Evolutionary conservation across 2,797 vertebrate genomes (phyloP), one percentile per base, ranked within the genome.

Genomic region (Anguilla obscura): DNA sequence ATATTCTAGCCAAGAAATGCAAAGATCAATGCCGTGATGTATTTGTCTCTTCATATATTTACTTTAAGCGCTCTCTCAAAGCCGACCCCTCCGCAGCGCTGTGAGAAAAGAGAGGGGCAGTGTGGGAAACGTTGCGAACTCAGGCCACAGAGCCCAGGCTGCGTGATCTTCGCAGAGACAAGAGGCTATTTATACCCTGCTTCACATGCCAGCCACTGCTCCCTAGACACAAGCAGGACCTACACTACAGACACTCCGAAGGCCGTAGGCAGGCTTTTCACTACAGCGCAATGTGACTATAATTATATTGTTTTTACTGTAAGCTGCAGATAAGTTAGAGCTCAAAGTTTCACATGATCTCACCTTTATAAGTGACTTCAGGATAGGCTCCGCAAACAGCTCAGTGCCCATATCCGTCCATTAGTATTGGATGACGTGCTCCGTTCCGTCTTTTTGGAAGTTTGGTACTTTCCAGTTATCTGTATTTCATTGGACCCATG

Each of bases 101-200:
- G 48, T 27, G 87, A 18, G 54, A n/a, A 82, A 45, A 82, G 79
- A 5, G 6, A 48, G 45, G 36, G 45, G 30, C 74, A 71, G n/a
- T 80, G 69, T 88, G 87, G 87, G 87, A 88, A 88, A 69, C 40
- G 66, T 79, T 85, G 60, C 10, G 16, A 2, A 69, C 60, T 69
- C 74, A 56, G 54, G 83, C 27, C 58, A 10, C 12, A n/a, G 54
- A 12, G 84, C n/a, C 60, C 83, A 74, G 50, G 24, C 83, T 79
- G 52, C 4, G 3, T 0, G 6, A 74, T 2, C 84, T 79, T 84
- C 66, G 30, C 69, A 85, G 86, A 71, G 84, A 79, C 33, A 87
- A 14, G 45, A 40, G 40, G 84, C 88, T 89, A 89, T 89, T 89
- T 87, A 85, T 89, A 89, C 87, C n/a, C 33, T 63, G 56, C 69